These are phyloP conservation scores for Lasioglossum albipes DNA, from an alignment of 1,140 invertebrate genomes.

Conservation along the genomic window DNA sequence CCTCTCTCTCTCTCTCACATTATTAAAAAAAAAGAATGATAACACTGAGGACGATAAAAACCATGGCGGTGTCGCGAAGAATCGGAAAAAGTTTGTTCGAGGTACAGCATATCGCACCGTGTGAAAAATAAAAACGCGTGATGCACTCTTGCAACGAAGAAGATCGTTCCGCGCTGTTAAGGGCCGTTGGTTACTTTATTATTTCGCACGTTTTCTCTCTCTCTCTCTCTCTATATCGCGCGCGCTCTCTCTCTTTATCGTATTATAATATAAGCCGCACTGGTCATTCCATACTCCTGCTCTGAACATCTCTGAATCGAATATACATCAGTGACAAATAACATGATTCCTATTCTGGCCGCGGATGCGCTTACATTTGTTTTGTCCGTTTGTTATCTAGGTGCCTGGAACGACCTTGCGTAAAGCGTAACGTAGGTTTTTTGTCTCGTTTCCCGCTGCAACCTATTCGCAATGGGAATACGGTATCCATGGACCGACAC, in stretches of 20 bases:
- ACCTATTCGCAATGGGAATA: conserved; percentile 28
- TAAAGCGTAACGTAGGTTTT: conserved; percentile 36
- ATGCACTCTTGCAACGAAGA: conserved; percentile 38
- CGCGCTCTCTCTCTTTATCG: neutral
- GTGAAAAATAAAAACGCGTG: conserved; percentile 47
- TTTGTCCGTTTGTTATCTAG: neutral
- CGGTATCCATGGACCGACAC: neutral
- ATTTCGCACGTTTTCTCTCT: conserved; percentile 27
- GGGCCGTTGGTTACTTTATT: conserved; percentile 14
- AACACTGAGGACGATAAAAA: conserved; percentile 42
- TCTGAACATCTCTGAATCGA: conserved; percentile 2
- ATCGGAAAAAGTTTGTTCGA: conserved; percentile 17
- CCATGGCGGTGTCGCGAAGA: conserved; percentile 17
- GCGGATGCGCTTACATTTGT: neutral
- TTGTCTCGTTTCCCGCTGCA: conserved; percentile 1
- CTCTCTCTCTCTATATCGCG: neutral
- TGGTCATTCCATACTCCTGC: conserved; percentile 24
- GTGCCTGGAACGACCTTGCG: conserved; percentile 33
- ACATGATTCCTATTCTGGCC: conserved; percentile 3
- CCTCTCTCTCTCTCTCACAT: neutral
- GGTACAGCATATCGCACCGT: neutral
- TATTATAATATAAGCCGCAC: conserved; percentile 41
- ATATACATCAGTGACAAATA: neutral
- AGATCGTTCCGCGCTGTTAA: conserved; percentile 32
- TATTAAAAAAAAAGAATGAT: conserved; percentile 34